A percentile compares a stretch with the other conserved stretches of the same genome.
Conservation (phyloP, 2,797 vertebrate species). For the Macroramphosus scolopax region DNA sequence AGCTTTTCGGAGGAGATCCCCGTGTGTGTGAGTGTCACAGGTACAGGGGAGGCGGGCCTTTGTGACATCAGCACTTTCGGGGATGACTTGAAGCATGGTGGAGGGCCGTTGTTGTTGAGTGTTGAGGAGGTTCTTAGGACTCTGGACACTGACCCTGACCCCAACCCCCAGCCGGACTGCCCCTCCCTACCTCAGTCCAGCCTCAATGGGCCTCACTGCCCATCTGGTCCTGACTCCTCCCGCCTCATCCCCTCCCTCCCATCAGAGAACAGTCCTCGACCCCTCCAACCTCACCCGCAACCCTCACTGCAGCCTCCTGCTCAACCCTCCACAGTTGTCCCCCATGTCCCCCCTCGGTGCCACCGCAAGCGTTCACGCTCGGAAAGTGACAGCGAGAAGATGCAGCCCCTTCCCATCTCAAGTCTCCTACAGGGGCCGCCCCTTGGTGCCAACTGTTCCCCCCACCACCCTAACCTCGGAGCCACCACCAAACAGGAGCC, state of each 20-base stretch:
- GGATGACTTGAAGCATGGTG: slow-evolving; percentile 88
- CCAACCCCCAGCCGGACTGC: slow-evolving; percentile 47
- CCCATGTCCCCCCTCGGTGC: slow-evolving; percentile 84
- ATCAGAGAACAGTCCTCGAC: slow-evolving; percentile 68
- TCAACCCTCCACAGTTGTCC: slow-evolving; percentile 80
- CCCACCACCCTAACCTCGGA: slow-evolving; percentile 73
- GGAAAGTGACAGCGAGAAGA: slow-evolving; percentile 96
- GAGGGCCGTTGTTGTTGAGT: slow-evolving; percentile 89
- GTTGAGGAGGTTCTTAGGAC: slow-evolving; percentile 96
- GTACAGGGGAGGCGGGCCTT: slow-evolving; percentile 75
- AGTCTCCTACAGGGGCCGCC: slow-evolving; percentile 87
- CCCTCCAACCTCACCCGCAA: slow-evolving; percentile 80
- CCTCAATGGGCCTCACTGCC: slow-evolving; percentile 84
- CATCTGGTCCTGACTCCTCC: slow-evolving; percentile 57
- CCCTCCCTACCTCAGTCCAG: slow-evolving; percentile 75
- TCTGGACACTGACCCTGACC: slow-evolving; percentile 86
- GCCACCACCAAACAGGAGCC: slow-evolving; percentile 86
- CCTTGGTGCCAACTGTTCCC: slow-evolving; percentile 80
- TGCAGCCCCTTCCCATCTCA: slow-evolving; percentile 93
- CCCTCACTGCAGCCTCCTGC: slow-evolving; percentile 69
- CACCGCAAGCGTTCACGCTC: slow-evolving; percentile 95
- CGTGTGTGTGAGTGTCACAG: slow-evolving; percentile 83
- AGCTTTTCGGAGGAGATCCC: slow-evolving; percentile 82
- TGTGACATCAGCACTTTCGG: slow-evolving; percentile 86
- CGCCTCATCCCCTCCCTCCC: slow-evolving; percentile 67